Evolutionary conservation across 2,113 vertebrate species (phyloP).

Genomic region (Nipponia nippon): DNA sequence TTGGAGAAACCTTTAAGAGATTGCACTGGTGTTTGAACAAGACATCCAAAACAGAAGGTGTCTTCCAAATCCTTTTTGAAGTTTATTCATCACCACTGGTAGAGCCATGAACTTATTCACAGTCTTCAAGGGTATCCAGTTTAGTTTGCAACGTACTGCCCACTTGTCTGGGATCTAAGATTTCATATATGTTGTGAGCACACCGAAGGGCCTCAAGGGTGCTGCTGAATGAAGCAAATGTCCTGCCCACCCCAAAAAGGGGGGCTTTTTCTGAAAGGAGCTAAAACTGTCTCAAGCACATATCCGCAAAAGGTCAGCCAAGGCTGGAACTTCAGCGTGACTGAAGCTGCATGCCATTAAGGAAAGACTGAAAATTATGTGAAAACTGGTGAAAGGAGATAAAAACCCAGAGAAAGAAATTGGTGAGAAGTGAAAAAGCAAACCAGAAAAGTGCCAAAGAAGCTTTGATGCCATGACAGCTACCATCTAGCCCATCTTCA

Average conservation of each 20-base stretch:
- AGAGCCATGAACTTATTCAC: not conserved
- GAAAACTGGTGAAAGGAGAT: not conserved
- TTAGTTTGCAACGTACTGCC: not conserved
- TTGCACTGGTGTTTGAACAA: not conserved
- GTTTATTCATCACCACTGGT: not conserved
- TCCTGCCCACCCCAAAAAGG: not conserved
- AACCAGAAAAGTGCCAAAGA: not conserved
- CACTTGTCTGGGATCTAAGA: not conserved
- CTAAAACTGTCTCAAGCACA: not conserved
- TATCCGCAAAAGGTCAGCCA: not conserved
- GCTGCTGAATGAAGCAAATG: not conserved
- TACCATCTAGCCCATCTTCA: not conserved
- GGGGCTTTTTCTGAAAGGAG: not conserved
- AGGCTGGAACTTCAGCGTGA: not conserved
- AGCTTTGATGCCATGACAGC: constrained; percentile 28
- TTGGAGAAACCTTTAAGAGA: not conserved
- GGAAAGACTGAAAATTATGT: not conserved
- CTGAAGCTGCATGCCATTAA: not conserved
- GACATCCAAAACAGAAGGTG: not conserved
- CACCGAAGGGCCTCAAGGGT: not conserved
- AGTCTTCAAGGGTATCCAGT: not conserved
- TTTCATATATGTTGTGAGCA: not conserved
- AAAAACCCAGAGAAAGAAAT: not conserved
- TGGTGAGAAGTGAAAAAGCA: not conserved
- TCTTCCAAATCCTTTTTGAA: not conserved